Base-by-base conservation (phyloP, 1,140 invertebrate genomes). In the Hylaeus volcanicus region DNA sequence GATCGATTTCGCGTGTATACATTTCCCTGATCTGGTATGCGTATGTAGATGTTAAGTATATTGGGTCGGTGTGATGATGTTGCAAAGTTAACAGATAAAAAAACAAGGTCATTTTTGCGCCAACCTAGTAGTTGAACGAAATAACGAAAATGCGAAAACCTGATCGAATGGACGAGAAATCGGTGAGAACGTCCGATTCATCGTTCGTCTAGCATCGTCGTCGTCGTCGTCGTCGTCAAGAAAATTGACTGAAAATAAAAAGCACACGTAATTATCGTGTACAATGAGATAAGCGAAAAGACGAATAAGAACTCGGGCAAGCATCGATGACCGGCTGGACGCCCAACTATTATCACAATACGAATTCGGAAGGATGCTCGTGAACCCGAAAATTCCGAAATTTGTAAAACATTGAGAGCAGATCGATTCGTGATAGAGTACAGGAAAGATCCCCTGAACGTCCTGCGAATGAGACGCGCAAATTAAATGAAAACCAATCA, bases 271-370 rank as follows among this genome's bases (percentile, higher is more conserved):
- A 26, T 26, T 26, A 26, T 26, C 26, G 45, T 45, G 6, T 6
- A 45, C 45, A 6, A 6, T 45, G 45, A 45, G 8, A 8, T 8
- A 41, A 9, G 51, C 51, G 15, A 65, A 65, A 65, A 14, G 15
- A 65, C 41, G n/a, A 45, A 55, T 8, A 41, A 70, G 12, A 70
- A 55, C 5, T 55, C 68, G 41, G 55, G 70, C 70, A 11, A 72
- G 39, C 11, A 70, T 15, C 51, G 26, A 41, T 15, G 64, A 65
- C 15, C 64, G 15, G 15, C 2, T n/a, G 64, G 5, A 70, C n/a
- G 37, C 51, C 26, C 39, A 58, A 15, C 69, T 71, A 71, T 41
- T 71, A 71, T 71, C 69, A 71, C 69, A 71, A 71, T 15, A 58
- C 69, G 39, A 71, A 58, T 58, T 71, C 69, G 1, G 41, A n/a